A percentile compares a stretch with the other conserved stretches of the same genome.
Evolutionary conservation across 2,797 vertebrate species (phyloP).

Genomic region (Sciaenops ocellatus): DNA sequence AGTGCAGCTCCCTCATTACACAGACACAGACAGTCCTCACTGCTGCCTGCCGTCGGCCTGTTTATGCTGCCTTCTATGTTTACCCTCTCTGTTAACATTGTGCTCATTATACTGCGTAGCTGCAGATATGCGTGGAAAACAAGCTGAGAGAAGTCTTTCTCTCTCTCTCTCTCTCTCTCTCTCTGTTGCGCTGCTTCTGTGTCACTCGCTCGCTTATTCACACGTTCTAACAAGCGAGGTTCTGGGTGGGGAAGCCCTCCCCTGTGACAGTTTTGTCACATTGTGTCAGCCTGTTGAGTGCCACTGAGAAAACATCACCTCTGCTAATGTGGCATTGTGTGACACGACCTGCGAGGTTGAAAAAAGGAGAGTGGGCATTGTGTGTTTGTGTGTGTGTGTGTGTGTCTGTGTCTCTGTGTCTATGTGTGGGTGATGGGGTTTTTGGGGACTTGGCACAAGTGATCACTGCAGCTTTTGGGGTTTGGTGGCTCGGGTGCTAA

Average conservation of each 20-base stretch:
- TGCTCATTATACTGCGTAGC: conserved; percentile 68
- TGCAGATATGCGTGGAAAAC: conserved; percentile 62
- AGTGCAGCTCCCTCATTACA: conserved; percentile 53
- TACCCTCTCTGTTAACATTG: conserved; percentile 72
- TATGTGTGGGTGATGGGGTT: conserved; percentile 26
- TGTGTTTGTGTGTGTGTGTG: conserved; percentile 9
- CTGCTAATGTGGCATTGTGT: conserved; percentile 66
- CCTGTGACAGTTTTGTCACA: conserved; percentile 75
- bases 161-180: conserved; percentile 6
- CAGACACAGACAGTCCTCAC: conserved; percentile 44
- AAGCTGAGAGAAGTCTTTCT: conserved; percentile 49
- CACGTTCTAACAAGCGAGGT: conserved; percentile 44
- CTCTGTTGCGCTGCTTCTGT: conserved; percentile 15
- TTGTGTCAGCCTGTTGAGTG: conserved; percentile 65
- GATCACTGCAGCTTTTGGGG: conserved; percentile 52
- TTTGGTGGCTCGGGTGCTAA: conserved; percentile 72
- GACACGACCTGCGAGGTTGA: conserved; percentile 52
- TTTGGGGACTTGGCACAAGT: conserved; percentile 63
- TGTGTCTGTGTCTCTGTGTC: neutral
- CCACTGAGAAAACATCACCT: conserved; percentile 69
- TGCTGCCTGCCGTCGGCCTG: conserved; percentile 57
- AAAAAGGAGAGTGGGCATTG: conserved; percentile 40
- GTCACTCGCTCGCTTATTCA: conserved; percentile 58
- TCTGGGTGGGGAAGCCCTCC: conserved; percentile 57
- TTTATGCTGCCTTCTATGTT: conserved; percentile 67